phyloP scores from a whole-genome alignment of 1,140 invertebrate genomes.

The Drosophila malerkotliana region DNA sequence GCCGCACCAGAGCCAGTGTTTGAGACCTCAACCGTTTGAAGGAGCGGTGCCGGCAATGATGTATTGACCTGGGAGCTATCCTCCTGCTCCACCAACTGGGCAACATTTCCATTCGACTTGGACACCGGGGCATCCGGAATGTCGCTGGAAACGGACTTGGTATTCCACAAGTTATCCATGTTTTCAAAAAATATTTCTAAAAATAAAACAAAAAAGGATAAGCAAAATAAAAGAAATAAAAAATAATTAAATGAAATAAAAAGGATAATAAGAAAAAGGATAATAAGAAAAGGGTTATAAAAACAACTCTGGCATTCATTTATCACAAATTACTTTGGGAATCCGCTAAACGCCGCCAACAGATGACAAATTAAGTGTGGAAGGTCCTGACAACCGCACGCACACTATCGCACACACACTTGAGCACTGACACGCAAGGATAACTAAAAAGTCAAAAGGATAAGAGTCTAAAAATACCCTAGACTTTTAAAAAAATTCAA shows the following conservation, averaged over 20 bases:
- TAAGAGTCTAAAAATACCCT: neutral
- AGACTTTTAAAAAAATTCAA: neutral
- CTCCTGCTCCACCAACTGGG: too few relatives aligned
- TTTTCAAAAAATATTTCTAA: neutral
- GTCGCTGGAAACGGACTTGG: too few relatives aligned
- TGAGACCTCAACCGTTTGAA: too few relatives aligned
- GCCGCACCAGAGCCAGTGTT: too few relatives aligned
- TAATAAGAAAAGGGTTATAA: slow-evolving; percentile 5
- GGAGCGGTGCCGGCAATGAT: too few relatives aligned
- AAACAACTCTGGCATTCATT: slow-evolving; percentile 33
- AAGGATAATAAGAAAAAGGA: neutral
- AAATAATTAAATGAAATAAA: neutral
- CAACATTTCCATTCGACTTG: too few relatives aligned
- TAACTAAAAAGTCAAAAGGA: neutral
- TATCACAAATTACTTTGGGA: slow-evolving; percentile 56
- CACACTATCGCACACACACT: neutral
- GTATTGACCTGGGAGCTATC: too few relatives aligned
- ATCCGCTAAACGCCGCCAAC: slow-evolving; percentile 43
- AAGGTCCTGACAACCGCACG: slow-evolving; percentile 24
- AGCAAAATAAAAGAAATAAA: neutral
- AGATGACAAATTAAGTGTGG: slow-evolving; percentile 52
- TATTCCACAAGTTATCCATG: too few relatives aligned
- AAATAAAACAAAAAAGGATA: neutral
- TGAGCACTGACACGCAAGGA: slow-evolving; percentile 19
- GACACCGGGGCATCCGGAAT: too few relatives aligned